Percentiles rank a stretch among this genome's conserved stretches.
Evolutionary conservation across 2,113 vertebrate species (phyloP).

Genomic region (Carassius auratus): DNA sequence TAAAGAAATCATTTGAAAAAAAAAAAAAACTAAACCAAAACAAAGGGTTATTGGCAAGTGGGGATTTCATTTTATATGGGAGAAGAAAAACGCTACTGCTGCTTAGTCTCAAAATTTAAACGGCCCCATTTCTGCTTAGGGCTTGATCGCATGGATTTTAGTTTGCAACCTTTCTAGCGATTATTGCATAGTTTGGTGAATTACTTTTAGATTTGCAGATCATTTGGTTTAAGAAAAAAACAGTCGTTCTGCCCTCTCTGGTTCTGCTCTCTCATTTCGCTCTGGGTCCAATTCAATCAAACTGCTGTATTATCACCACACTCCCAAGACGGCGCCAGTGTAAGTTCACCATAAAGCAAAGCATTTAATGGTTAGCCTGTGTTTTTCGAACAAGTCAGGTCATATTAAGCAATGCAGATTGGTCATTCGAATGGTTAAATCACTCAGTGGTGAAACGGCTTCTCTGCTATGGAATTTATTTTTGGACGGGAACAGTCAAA

Average conservation of each 20-base stretch:
- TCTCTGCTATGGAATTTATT: conserved; percentile 21
- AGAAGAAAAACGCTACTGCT: conserved; percentile 62
- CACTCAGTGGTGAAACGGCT: conserved; percentile 25
- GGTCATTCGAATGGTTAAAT: neutral
- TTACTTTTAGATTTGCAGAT: conserved; percentile 73
- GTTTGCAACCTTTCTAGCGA: conserved; percentile 70
- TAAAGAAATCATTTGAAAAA: neutral
- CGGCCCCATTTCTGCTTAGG: conserved; percentile 66
- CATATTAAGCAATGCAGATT: conserved; percentile 1
- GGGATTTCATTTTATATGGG: conserved; percentile 51
- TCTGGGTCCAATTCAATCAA: conserved; percentile 37
- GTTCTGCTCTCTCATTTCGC: neutral
- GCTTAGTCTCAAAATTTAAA: conserved; percentile 66
- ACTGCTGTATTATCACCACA: conserved; percentile 18
- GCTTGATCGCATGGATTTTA: conserved; percentile 66
- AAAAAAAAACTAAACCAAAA: neutral
- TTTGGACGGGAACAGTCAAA: conserved; percentile 19
- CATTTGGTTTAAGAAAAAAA: conserved; percentile 71
- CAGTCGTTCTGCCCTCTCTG: conserved; percentile 48
- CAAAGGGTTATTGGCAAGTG: neutral
- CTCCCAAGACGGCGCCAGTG: neutral
- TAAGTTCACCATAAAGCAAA: conserved; percentile 8
- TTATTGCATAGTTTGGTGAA: conserved; percentile 83
- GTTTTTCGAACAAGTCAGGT: neutral
- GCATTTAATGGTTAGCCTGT: neutral